phyloP scores from a whole-genome alignment of 2,113 vertebrate genomes.

The Solea solea region DNA sequence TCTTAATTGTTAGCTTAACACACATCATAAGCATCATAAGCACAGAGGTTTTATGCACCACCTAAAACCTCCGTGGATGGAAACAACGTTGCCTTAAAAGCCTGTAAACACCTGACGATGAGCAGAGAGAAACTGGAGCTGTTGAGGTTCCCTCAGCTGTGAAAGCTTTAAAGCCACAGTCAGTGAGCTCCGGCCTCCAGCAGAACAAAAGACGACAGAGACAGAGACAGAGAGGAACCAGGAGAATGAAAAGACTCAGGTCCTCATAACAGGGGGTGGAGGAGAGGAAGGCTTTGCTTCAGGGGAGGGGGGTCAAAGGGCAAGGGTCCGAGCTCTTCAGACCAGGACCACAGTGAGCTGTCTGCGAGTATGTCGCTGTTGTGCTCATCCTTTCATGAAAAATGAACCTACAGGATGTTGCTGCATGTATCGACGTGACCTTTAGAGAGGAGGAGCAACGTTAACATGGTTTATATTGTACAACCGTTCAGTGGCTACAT shows the following conservation, averaged over 20 bases:
- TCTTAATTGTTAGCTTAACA: not conserved
- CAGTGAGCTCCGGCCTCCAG: conserved; percentile 20
- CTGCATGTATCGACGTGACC: not conserved
- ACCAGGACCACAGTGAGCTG: conserved; percentile 22
- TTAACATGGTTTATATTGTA: no score
- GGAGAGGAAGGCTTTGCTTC: conserved; percentile 21
- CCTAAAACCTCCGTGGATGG: not conserved
- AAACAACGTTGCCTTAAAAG: not conserved
- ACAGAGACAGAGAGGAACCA: conserved; percentile 23
- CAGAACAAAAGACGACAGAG: conserved; percentile 44
- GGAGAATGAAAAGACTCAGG: conserved; percentile 36
- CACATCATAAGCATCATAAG: no score
- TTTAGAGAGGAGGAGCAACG: not conserved
- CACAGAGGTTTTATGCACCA: no score
- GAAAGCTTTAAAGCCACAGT: conserved; percentile 32
- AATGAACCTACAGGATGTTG: not conserved
- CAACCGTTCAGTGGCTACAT: no score
- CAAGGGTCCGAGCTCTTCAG: conserved; percentile 53
- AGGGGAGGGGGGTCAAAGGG: conserved; percentile 55
- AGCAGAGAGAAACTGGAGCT: conserved; percentile 5
- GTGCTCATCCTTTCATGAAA: not conserved
- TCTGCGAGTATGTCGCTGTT: conserved; percentile 8
- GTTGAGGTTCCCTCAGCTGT: conserved; percentile 43
- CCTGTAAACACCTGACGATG: conserved; percentile 12
- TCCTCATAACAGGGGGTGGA: conserved; percentile 21